phyloP scores from a whole-genome alignment of 2,113 vertebrate genomes.

The Thamnophis sirtalis region DNA sequence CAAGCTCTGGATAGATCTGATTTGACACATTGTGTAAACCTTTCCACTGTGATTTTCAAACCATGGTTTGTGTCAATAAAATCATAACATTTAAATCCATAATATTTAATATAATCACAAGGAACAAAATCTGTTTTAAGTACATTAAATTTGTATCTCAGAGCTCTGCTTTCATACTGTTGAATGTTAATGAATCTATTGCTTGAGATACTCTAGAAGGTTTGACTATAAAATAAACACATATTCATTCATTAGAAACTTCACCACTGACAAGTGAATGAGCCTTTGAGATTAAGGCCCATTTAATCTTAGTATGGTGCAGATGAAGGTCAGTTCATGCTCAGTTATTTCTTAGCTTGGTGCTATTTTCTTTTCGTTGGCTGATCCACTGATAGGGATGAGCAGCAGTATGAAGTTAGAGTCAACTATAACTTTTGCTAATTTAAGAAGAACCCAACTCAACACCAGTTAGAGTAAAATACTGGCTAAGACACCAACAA shows the following conservation, averaged over 20 bases:
- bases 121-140: background rate
- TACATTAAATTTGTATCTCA: background rate
- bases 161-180: background rate
- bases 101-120: background rate
- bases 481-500: background rate
- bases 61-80: background rate
- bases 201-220: background rate
- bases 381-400: background rate
- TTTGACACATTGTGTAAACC: background rate
- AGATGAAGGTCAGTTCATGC: background rate
- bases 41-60: background rate
- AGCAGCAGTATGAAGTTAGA: conserved; percentile 7
- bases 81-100: background rate
- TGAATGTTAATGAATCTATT: too few species aligned
- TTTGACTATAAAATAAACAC: background rate
- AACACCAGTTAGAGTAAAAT: background rate
- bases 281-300: background rate
- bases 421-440: background rate
- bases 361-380: background rate
- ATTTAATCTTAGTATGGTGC: background rate
- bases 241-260: background rate
- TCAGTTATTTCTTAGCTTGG: background rate
- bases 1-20: background rate
- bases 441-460: conserved; percentile 10
- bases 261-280: background rate